Base-by-base conservation (phyloP, 1,140 invertebrate species). In the Oreohelix idahoensis region DNA sequence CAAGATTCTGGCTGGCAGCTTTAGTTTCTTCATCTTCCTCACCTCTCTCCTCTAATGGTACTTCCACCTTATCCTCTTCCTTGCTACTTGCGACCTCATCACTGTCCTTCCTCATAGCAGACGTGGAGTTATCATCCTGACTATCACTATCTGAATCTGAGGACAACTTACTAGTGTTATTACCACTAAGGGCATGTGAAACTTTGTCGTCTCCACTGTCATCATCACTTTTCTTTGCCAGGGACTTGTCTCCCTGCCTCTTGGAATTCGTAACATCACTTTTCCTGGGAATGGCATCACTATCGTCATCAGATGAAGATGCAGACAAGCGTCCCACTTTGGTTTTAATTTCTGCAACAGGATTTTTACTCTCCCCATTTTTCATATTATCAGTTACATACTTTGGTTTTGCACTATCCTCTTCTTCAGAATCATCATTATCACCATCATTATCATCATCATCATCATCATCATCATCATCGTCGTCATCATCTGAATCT, bases 401-500 rank as follows among this genome's bases (percentile, higher is more conserved):
- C 32, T 80, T 80, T 80, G 66, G 36, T 71, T 79, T 79, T 26
- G 35, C 36, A 74, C 8, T 20, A 1, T 81, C 51, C 26, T 82
- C 80, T 58, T 75, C 71, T 17, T 82, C 80, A 8, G 73, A 70
- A 38, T 70, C 73, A 75, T 82, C 80, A 82, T 82, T 66, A 82
- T 82, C 73, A 32, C 73, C 80, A n/a, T 71, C 80, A 75, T 82
- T 71, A 75, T 82, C 73, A 82, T 82, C 80, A 35, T 82, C 79
- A 32, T 81, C 79, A n/a, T 81, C 69, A 35, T 71, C 79, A 15
- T 81, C 79, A 38, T 79, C 77, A 45, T 79, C 79, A 80, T 80
- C 79, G n/a, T n/a, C n/a, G n/a, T n/a, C n/a, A n/a, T n/a, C n/a
- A 70, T 80, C 79, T 17, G 80, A 82, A 75, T 82, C 80, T 15